phyloP scores from a whole-genome alignment of 2,888 invertebrate genomes.

The Bhutanitis thaidina region DNA sequence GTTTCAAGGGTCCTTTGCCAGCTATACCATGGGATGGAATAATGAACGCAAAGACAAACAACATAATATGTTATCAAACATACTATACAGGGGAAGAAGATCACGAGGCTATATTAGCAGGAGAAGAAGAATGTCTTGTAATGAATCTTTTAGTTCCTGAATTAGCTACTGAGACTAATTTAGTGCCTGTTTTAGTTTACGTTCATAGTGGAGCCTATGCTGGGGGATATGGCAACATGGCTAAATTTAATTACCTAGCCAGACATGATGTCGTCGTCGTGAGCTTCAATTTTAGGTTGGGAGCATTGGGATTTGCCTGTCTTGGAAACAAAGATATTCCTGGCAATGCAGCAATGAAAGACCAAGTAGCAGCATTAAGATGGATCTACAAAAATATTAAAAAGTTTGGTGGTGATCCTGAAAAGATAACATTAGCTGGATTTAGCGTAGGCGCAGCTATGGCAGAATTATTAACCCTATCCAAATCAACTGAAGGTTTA shows the following conservation, averaged over 20 bases:
- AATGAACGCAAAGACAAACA: conserved; percentile 38
- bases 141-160: conserved; percentile 55
- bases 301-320: conserved; percentile 85
- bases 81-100: conserved; percentile 44
- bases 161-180: conserved; percentile 47
- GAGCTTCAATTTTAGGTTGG: conserved; percentile 84
- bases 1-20: conserved; percentile 60
- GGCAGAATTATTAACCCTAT: conserved; percentile 58
- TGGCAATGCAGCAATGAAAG: conserved; percentile 92
- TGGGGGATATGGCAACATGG: conserved; percentile 63
- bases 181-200: conserved; percentile 61
- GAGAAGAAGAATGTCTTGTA: conserved; percentile 57
- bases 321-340: conserved; percentile 81
- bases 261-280: conserved; percentile 84
- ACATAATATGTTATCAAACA: conserved; percentile 52
- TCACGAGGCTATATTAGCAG: conserved; percentile 44
- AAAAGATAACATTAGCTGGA: conserved; percentile 89
- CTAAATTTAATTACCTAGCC: conserved; percentile 80
- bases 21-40: conserved; percentile 49
- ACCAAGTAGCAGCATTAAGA: conserved; percentile 88
- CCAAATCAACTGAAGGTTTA: conserved; percentile 52
- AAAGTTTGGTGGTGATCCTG: conserved; percentile 89
- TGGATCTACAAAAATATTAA: conserved; percentile 88
- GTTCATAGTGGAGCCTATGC: conserved; percentile 67
- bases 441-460: conserved; percentile 87